Conservation (phyloP, 2,113 vertebrate species). For the Entomyzon cyanotis region DNA sequence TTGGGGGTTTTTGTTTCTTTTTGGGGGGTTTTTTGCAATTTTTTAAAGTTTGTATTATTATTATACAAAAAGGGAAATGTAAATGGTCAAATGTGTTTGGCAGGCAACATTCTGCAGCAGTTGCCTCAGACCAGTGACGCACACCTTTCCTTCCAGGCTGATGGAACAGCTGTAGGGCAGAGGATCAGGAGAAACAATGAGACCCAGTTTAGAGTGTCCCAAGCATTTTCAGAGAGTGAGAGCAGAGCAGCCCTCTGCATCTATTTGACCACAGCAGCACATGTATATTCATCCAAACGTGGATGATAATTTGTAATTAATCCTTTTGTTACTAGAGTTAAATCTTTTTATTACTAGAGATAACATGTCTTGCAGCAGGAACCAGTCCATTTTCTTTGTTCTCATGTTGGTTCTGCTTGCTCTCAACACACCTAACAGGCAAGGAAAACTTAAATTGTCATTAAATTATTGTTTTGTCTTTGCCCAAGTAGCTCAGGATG, state of each 20-base stretch:
- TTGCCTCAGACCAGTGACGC: not conserved
- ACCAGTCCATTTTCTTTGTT: not conserved
- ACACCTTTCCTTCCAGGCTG: not conserved
- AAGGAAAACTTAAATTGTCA: not conserved
- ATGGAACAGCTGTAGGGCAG: not conserved
- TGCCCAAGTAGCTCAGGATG: not conserved
- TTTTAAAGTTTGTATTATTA: not conserved
- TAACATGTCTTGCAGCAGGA: not conserved
- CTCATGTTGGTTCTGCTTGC: not conserved
- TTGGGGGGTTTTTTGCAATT: not conserved
- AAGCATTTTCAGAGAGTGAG: not conserved
- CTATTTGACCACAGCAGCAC: not conserved
- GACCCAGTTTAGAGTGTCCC: not conserved
- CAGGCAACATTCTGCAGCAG: not conserved
- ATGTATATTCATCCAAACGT: not conserved
- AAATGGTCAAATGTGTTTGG: not conserved
- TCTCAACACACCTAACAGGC: not conserved
- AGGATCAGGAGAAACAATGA: not conserved
- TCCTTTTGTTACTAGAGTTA: not conserved
- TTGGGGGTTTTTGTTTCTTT: not conserved
- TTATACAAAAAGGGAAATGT: not conserved
- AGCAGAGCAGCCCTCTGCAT: not conserved
- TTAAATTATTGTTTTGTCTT: not conserved
- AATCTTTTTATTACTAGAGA: not conserved
- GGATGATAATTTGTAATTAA: not conserved